phyloP scores from a whole-genome alignment of 2,113 vertebrate genomes.

The Heterocephalus glaber region DNA sequence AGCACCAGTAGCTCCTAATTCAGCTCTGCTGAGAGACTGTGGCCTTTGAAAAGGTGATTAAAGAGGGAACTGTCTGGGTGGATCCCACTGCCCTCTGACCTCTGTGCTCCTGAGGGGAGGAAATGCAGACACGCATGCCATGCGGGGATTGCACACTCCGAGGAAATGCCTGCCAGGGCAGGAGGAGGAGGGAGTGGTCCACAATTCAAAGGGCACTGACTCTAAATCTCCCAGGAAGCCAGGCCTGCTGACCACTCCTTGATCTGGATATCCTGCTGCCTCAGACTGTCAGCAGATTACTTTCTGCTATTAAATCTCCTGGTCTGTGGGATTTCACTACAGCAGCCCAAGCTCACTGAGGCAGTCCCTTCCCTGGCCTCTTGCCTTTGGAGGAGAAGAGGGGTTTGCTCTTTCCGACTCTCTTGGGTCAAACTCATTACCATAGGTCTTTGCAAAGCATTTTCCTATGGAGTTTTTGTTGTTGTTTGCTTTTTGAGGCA shows the following conservation, averaged over 20 bases:
- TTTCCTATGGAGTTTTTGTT: background rate
- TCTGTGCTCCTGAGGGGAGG: background rate
- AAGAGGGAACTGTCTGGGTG: background rate
- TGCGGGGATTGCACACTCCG: no score
- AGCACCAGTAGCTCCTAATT: background rate
- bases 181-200: background rate
- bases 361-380: no score
- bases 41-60: background rate
- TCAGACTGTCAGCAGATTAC: background rate
- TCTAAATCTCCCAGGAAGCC: no score
- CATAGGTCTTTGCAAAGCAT: background rate
- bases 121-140: no score
- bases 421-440: background rate
- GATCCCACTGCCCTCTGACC: background rate
- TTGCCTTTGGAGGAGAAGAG: background rate
- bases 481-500: background rate
- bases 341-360: no score
- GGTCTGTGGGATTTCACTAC: background rate
- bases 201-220: background rate
- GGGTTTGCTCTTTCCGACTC: accelerated
- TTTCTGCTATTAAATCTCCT: background rate
- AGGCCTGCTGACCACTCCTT: background rate
- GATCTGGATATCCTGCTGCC: background rate
- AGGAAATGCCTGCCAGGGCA: no score
- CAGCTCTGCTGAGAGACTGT: background rate